Base-by-base conservation (phyloP, 2,113 vertebrate genomes). In the Scortum barcoo region DNA sequence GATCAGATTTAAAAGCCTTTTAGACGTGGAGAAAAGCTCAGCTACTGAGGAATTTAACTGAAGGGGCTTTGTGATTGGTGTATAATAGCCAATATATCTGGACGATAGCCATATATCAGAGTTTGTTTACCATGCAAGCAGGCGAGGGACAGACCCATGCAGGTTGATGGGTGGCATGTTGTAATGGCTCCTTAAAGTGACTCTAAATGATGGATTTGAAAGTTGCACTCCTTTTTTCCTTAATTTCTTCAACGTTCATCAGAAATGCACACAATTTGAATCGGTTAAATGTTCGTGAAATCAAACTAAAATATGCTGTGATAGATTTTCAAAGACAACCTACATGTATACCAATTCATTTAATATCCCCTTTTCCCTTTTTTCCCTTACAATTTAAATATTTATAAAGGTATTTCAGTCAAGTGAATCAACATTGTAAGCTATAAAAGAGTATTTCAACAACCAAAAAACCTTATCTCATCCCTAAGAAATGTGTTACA, bases 1-100 rank as follows among this genome's bases (percentile, higher is more conserved):
- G 90, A 89, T 88, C 81, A 85, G 79, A 91, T 80, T 71, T 78
- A 73, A 92, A 93, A 93, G 87, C 89, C 84, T 88, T 92, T 93
- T 90, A 89, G 91, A 87, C 72, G 78, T 77, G 80, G 83, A 80
- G 69, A 58, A 51, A 67, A 71, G 86, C 85, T 72, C 62, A 26
- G 81, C 84, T 38, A 12, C 24, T 13, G 20, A 54, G 76, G 67
- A 72, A 89, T 91, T 75, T 36, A 65, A 91, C 87, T 63, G 72
- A 91, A 78, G 73, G 79, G 60, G 78, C 68, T 87, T 85, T 79
- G 74, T 63, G 78, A 85, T 83, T 53, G 69, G 26, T 71, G 14
- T 84, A 28, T 81, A 88, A 93, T 85, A 73, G 83, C n/a, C 71
- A 65, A 72, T 87, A 62, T 53, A 75, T 91, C 74, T 78, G 80